Base-by-base conservation (phyloP, 2,113 vertebrate species). In the Pseudorhombus dupliciocellatus region DNA sequence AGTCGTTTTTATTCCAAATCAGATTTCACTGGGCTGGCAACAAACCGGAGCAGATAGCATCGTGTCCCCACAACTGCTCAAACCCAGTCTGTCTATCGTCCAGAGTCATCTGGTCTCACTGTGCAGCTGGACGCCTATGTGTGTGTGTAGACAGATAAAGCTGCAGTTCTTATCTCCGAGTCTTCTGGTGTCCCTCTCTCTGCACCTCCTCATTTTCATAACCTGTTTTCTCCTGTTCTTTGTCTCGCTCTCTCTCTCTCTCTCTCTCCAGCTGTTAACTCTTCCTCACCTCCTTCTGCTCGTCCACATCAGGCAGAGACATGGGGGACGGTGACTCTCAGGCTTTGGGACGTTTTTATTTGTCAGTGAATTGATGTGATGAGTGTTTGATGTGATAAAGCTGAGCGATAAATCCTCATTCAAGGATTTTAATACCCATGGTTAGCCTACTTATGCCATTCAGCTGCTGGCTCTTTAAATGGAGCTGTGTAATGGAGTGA, bases 391-490 rank as follows among this genome's bases (percentile, higher is more conserved):
- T 66, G 51, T 57, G 72, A 80, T 85, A 50, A 87, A 73, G 66
- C 73, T 46, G 56, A 54, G 63, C 25, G 68, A 87, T 84, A 58
- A 79, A 59, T 85, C 73, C 53, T 68, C 84, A 74, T 64, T 81
- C 34, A 26, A 66, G 62, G 70, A 69, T 85, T 82, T 85, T 77
- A 81, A 84, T 80, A 67, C 78, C 76, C 70, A 60, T 52, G 60
- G 70, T 84, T 81, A 60, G 68, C 62, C 77, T 59, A 66, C 77
- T 81, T 75, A 59, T 72, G 75, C 65, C 79, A 83, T 84, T 81
- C 70, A 79, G 61, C 67, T 48, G 4, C 71, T 58, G 31, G 67
- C 66, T 71, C 74, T 78, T 83, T 60, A 75, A 74, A 73, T 58
- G 40, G 40, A 84, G 68, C 69, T 21, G 21, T 79, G 68, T 67